Evolutionary conservation across 2,888 invertebrate species (phyloP).

Genomic region (Thecophora atra): DNA sequence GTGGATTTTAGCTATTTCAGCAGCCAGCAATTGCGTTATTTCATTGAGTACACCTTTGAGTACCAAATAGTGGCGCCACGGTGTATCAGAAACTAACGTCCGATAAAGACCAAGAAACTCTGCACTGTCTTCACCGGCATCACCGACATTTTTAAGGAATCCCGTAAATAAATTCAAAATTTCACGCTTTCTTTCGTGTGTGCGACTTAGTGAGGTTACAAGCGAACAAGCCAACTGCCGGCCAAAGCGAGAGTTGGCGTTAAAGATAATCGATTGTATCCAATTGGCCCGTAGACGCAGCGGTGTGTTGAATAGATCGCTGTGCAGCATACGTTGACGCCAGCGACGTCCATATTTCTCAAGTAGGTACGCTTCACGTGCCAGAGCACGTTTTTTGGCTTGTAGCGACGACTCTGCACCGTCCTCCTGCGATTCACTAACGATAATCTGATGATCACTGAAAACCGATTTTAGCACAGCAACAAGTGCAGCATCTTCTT

Average conservation of each 20-base stretch:
- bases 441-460: conserved; percentile 40
- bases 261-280: conserved; percentile 92
- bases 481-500: conserved; percentile 47
- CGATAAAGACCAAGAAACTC: conserved; percentile 91
- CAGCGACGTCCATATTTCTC: conserved; percentile 82
- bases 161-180: conserved; percentile 87
- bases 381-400: conserved; percentile 54
- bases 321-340: conserved; percentile 66
- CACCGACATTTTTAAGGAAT: conserved; percentile 85
- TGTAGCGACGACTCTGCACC: conserved; percentile 27
- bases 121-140: conserved; percentile 90
- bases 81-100: conserved; percentile 81
- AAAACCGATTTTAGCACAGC: conserved; percentile 50
- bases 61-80: conserved; percentile 95
- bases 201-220: conserved; percentile 82
- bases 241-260: conserved; percentile 88
- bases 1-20: conserved; percentile 89
- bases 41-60: conserved; percentile 85
- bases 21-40: conserved; percentile 85
- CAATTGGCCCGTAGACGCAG: conserved; percentile 74
- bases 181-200: conserved; percentile 74
- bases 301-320: conserved; percentile 62
- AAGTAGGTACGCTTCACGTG: conserved; percentile 70
- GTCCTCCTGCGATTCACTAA: conserved; percentile 12
- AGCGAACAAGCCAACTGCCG: conserved; percentile 90